phyloP scores from a whole-genome alignment of 2,888 invertebrate genomes.

The Dorcus hopei region DNA sequence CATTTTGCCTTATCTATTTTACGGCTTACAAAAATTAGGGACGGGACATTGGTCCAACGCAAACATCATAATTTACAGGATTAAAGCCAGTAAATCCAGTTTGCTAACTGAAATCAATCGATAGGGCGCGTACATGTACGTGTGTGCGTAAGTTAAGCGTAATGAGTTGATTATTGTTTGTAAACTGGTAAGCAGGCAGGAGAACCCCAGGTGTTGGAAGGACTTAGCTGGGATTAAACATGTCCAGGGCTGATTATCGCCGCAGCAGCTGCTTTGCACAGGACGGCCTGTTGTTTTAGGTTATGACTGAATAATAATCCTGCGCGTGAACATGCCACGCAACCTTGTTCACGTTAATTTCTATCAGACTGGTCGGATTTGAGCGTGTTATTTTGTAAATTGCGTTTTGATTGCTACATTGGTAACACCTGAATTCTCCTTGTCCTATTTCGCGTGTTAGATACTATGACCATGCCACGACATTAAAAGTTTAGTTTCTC shows the following conservation, averaged over 20 bases:
- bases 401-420: too few species aligned
- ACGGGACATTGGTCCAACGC: too few species aligned
- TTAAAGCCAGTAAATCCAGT: too few species aligned
- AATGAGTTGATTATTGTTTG: neutral
- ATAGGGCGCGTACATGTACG: too few species aligned
- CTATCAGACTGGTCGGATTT: neutral
- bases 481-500: too few species aligned
- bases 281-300: neutral
- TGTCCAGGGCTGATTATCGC: conserved; percentile 2
- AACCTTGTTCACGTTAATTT: neutral
- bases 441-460: too few species aligned
- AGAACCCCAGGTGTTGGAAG: neutral
- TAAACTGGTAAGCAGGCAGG: neutral
- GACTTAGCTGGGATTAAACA: neutral
- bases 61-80: too few species aligned
- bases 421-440: too few species aligned
- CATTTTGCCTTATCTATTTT: too few species aligned
- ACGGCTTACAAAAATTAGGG: too few species aligned
- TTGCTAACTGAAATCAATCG: too few species aligned
- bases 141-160: neutral
- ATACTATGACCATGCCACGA: too few species aligned
- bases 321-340: neutral
- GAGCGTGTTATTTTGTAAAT: neutral
- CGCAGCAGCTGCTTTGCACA: neutral
- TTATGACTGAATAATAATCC: conserved; percentile 1